phyloP scores from a whole-genome alignment of 2,113 vertebrate species.

The Cephalopholis sonnerati region DNA sequence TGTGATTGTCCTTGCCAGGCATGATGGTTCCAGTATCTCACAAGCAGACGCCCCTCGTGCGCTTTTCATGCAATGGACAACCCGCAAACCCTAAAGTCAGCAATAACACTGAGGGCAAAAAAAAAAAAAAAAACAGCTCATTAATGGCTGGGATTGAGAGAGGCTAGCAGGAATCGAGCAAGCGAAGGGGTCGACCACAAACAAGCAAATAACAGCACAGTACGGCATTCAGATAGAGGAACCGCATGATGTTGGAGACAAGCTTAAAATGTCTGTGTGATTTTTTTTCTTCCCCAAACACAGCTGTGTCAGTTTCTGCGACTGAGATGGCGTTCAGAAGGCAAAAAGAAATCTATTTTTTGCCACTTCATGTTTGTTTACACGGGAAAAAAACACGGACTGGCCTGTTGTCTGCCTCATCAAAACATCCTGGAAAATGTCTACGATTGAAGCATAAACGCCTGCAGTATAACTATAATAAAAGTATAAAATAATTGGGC shows the following conservation, averaged over 20 bases:
- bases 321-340: conserved; percentile 31
- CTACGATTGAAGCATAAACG: background rate
- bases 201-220: conserved; percentile 56
- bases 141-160: conserved; percentile 51
- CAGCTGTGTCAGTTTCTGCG: conserved; percentile 41
- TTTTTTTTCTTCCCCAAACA: conserved; percentile 12
- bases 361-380: conserved; percentile 44
- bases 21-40: conserved; percentile 59
- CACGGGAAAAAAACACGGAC: background rate
- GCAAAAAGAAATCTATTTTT: conserved; percentile 26
- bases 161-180: conserved; percentile 27
- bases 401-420: background rate
- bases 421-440: background rate
- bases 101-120: conserved; percentile 5
- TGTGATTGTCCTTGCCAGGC: conserved; percentile 64
- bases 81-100: conserved; percentile 35
- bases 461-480: background rate
- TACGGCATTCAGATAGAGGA: conserved; percentile 18
- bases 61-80: conserved; percentile 40
- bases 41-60: conserved; percentile 49
- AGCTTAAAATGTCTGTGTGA: conserved; percentile 42
- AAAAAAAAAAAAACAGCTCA: conserved; percentile 42
- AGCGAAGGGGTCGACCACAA: conserved; percentile 32
- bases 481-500: conserved; percentile 4
- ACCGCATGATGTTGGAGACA: conserved; percentile 18